Evolutionary conservation across 2,113 vertebrate genomes (phyloP), one percentile per base, ranked within the genome.

Genomic region (Leptosomus discolor): DNA sequence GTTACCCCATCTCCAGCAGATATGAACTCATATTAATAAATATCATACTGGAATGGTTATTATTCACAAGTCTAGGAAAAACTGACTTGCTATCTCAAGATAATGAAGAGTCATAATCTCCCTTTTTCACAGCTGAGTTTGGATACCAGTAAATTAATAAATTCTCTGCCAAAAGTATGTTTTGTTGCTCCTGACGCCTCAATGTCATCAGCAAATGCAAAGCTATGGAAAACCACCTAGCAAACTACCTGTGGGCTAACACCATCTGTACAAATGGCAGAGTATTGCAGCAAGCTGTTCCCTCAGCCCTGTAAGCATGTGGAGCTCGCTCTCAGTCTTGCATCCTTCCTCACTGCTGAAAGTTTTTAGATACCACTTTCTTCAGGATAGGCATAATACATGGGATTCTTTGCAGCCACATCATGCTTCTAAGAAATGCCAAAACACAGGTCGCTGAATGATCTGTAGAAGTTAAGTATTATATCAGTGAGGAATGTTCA

Each of bases 271-370:
- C 17, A 39, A 76, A 37, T 2, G 4, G 27, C 50, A 51, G 60
- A 36, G 11, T 19, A 48, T 50, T n/a, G 45, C 16, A 37, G 15
- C 2, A 37, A 81, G 48, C 19, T 58, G 16, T 48, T 43, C 26
- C 30, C 24, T 2, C n/a, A 15, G 50, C 11, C 21, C 10, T 41
- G 12, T 20, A 32, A 73, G 8, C 21, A 53, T 0, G 0, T 11
- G 21, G 22, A 58, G 43, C 3, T 3, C 15, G 1, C 34, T 9
- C 15, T 43, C 43, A 26, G 7, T 27, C 51, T 17, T 29, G 20
- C 7, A 12, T 53, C 71, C 54, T 76, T n/a, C 21, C 64, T 54
- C 32, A 10, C n/a, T 76, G 14, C 7, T 50, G 10, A 36, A 75
- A 60, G 22, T 18, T 70, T 53, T 41, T 48, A 53, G 15, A 39